Percentiles rank a stretch among this genome's conserved stretches.
These are phyloP conservation scores for Talpa occidentalis DNA, from an alignment of 2,113 vertebrate species.

Conservation along the genomic window DNA sequence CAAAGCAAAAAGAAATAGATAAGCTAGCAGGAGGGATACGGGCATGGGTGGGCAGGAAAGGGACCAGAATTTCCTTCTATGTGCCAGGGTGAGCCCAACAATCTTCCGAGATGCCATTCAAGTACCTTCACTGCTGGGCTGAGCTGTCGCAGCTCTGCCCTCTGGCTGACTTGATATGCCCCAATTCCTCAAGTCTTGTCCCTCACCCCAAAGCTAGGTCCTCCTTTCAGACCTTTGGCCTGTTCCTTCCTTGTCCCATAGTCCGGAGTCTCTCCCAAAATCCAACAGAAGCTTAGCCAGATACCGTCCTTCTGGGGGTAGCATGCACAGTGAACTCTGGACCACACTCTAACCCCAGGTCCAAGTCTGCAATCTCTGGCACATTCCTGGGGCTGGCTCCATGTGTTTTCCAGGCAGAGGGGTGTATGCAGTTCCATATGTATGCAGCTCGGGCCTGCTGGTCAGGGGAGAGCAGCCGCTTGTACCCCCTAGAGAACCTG, in stretches of 20 bases:
- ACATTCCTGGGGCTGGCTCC: not conserved
- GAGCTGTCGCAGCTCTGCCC: not conserved
- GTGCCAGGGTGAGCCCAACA: not conserved
- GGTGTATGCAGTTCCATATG: not conserved
- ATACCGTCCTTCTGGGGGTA: not conserved
- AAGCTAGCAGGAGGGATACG: not conserved
- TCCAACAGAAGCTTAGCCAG: not conserved
- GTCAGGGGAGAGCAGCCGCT: not conserved
- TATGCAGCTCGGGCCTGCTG: not conserved
- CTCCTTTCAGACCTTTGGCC: not conserved
- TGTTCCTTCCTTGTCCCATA: not conserved
- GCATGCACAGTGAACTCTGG: not conserved
- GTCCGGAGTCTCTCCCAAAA: not conserved
- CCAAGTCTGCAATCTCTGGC: not conserved
- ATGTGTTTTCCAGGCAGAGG: not conserved
- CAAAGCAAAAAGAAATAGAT: conserved; percentile 29
- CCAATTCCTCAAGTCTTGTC: not conserved
- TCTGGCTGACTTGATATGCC: not conserved
- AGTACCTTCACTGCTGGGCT: not conserved
- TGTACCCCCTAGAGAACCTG: not conserved
- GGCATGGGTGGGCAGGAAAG: not conserved
- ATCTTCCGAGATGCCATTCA: not conserved
- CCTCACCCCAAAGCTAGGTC: not conserved
- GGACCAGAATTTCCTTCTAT: not conserved
- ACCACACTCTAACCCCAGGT: not conserved